Evolutionary conservation across 2,888 invertebrate genomes (phyloP), one percentile per base, ranked within the genome.

Genomic region (Lymantria dispar): DNA sequence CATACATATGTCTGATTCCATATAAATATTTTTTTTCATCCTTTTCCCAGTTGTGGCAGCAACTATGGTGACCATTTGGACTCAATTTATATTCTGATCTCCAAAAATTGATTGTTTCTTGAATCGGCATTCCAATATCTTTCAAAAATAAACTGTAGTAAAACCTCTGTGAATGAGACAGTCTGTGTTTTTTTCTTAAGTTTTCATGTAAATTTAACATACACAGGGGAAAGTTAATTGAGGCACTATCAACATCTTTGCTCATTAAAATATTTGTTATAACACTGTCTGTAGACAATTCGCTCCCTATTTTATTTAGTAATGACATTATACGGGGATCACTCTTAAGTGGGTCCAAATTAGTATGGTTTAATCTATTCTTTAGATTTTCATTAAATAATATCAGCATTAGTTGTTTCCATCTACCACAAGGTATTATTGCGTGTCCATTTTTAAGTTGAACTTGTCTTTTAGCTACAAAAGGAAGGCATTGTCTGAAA

Each of bases 1-100:
- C 95, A 85, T 95, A 95, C 80, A 95, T 85, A 70, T 95, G 95
- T 54, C 94, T 85, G 46, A 95, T 94, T 51, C 94, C 94, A 80
- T 95, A 95, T 5, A 92, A 72, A 75, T 93, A 94, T 64, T 94
- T 93, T 29, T 91, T 92, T 59, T 93, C 92, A 78, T 94, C 92
- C 43, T 87, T 88, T 46, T 92, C 87, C 95, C 95, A 95, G 60
- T 83, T 88, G 64, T 95, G 95, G 14, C 85, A 83, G 64, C 95
- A 95, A 43, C 76, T 80, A 37, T 92, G 87, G 40, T 69, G 78
- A 2, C 85, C 81, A 47, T 71, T 76, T 38, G 91, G 85, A 41
- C 81, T 80, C 64, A 92, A 87, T 1, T 88, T 90, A 76, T 95
- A 95, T 74, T 95, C 94, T 14, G 74, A 63, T 71, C 87, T 92